Percentiles rank a stretch among this genome's conserved stretches.
phyloP scores from a whole-genome alignment of 2,888 invertebrate species.

The Phymatocera aterrima region DNA sequence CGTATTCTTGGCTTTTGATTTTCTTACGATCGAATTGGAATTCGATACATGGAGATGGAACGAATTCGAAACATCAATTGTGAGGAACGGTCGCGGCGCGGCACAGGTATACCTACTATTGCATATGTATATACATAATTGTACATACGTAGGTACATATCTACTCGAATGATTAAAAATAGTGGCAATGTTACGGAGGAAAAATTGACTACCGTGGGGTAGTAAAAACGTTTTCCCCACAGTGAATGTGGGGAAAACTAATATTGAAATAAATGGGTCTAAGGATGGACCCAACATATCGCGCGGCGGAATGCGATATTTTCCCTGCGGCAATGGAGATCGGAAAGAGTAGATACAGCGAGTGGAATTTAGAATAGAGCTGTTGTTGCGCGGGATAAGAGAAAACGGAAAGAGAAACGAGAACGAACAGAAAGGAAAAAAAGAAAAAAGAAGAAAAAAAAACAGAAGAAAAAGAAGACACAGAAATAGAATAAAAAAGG shows the following conservation, averaged over 20 bases:
- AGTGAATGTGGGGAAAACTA: background rate
- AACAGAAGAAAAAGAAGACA: background rate
- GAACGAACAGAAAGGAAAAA: too few relatives aligned
- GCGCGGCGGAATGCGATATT: background rate
- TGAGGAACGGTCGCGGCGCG: too few relatives aligned
- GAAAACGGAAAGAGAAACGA: background rate
- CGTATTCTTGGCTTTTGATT: too few relatives aligned
- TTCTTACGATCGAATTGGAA: too few relatives aligned
- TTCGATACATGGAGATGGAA: too few relatives aligned
- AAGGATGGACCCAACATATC: background rate
- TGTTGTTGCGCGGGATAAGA: background rate
- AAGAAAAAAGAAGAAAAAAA: background rate
- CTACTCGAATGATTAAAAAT: too few relatives aligned
- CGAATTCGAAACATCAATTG: too few relatives aligned
- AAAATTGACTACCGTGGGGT: too few relatives aligned
- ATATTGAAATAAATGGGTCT: background rate
- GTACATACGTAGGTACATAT: too few relatives aligned
- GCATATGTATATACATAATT: too few relatives aligned
- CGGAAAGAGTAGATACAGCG: background rate
- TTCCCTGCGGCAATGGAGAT: slow-evolving; percentile 9
- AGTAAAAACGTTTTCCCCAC: too few relatives aligned
- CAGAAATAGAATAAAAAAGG: background rate
- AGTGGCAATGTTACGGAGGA: background rate
- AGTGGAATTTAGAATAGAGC: background rate
- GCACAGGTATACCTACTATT: too few relatives aligned